phyloP scores from a whole-genome alignment of 64 coral and sea anemone species.

The Stichodactyla helianthus region DNA sequence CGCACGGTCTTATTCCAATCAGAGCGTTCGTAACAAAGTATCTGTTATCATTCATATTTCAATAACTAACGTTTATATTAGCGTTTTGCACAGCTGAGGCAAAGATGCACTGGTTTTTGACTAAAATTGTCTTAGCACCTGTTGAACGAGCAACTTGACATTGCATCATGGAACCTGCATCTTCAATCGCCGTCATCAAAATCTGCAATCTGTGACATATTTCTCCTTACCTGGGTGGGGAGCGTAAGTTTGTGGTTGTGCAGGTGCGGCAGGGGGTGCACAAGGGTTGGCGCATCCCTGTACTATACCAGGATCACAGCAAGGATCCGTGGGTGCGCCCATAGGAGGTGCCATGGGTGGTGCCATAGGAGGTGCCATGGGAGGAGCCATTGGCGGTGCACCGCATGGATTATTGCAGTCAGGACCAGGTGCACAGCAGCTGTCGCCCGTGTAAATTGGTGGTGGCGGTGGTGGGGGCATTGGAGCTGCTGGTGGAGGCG shows the following conservation, averaged over 20 bases:
- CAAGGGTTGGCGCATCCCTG: slow-evolving; percentile 74
- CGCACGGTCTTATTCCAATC: no score
- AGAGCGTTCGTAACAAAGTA: no score
- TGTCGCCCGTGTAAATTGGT: not conserved
- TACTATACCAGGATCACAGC: slow-evolving; percentile 64
- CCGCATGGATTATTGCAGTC: slow-evolving; percentile 52
- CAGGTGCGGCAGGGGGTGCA: slow-evolving; percentile 47
- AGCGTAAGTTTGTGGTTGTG: slow-evolving; percentile 57
- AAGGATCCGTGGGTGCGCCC: slow-evolving; percentile 27
- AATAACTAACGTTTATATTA: no score
- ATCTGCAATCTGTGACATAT: not conserved
- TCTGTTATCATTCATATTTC: no score
- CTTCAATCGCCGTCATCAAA: no score
- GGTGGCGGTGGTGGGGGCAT: slow-evolving; percentile 19
- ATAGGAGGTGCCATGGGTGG: slow-evolving; percentile 26
- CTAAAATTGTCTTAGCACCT: no score
- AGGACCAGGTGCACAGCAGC: slow-evolving; percentile 48
- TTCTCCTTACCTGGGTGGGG: slow-evolving; percentile 69
- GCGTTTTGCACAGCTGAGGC: no score
- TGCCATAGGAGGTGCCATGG: slow-evolving; percentile 4
- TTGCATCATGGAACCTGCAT: no score
- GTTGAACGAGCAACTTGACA: no score
- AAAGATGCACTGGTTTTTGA: no score
- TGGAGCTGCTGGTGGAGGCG: slow-evolving; percentile 24
- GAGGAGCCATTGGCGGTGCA: slow-evolving; percentile 32